Conservation (phyloP, 92 coral and sea anemone species). For the Plumapathes pennacea region DNA sequence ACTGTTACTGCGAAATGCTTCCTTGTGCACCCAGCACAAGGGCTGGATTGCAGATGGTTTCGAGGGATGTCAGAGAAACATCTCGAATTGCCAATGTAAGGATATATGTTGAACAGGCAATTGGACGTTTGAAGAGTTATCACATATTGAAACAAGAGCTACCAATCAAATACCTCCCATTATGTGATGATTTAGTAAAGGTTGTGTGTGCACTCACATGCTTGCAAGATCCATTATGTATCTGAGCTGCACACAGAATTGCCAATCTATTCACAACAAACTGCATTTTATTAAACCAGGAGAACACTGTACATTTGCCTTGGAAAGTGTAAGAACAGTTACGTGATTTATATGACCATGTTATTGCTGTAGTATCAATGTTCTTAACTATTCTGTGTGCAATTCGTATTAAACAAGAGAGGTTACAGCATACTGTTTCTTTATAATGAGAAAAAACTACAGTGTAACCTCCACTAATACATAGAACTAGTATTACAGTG, state of each 20-base stretch:
- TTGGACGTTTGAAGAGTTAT: constrained; percentile 32
- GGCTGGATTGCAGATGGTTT: constrained; percentile 34
- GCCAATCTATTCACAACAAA: background rate
- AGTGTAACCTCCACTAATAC: no score
- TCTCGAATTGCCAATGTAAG: constrained; percentile 38
- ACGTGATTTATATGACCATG: no score
- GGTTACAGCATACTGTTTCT: no score
- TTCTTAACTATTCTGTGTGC: no score
- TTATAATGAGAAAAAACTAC: no score
- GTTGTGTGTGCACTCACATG: constrained; percentile 30
- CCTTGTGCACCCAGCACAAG: constrained; percentile 47
- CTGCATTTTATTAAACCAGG: no score
- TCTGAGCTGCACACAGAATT: constrained; percentile 17
- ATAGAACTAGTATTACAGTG: no score
- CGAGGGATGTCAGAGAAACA: constrained; percentile 32
- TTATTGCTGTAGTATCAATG: no score
- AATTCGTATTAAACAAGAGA: no score
- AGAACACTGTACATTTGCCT: no score
- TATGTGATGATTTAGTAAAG: constrained; percentile 37
- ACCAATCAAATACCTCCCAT: constrained; percentile 27
- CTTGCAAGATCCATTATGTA: constrained; percentile 28
- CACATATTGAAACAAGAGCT: constrained; percentile 10
- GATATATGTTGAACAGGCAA: constrained; percentile 60
- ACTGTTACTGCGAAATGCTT: constrained; percentile 22
- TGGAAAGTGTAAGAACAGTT: no score